Evolutionary conservation across 2,888 invertebrate genomes (phyloP), one percentile per base, ranked within the genome.

Genomic region (Bhutanitis thaidina): DNA sequence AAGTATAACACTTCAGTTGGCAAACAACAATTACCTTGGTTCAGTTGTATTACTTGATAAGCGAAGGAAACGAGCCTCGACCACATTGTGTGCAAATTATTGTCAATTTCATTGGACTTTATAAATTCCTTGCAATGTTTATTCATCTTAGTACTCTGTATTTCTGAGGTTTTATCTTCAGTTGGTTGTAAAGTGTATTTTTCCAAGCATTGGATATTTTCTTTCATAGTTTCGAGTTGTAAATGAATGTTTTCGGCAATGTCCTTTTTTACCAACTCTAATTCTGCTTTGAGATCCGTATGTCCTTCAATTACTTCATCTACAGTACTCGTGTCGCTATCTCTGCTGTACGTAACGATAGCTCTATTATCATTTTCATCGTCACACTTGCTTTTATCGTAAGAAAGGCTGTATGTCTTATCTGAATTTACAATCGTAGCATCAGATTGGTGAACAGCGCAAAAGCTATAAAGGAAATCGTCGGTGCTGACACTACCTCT

Each of bases 31-130:
- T 57, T 51, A 86, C 87, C 87, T 48, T 79, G 81, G 54, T 82
- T 82, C 12, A 80, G 61, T 55, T 79, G 74, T 43, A 81, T 71
- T 8, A 82, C 62, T 65, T 85, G 79, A 60, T 83, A 82, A 7
- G 88, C 84, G 55, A 86, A 85, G 3, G 80, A 74, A 9, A 89
- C 87, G 35, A 89, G 57, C 55, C 75, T 79, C 1, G 81, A 70
- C 88, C 88, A 89, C 46, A 83, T 62, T 10, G 64, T 56, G 25
- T 68, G 55, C 7, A 75, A 29, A 49, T 68, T 69, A 44, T 67
- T 67, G 30, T 74, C 72, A 40, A 59, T 55, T 12, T 69, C 61
- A 15, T 40, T 12, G 7, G 39, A 30, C 41, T 64, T 34, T 34
- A 12, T 64, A 38, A 57, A 56, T 9, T 53, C 45, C 45, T 58